Conservation (phyloP, 2,888 invertebrate genomes). For the Panopea generosa region DNA sequence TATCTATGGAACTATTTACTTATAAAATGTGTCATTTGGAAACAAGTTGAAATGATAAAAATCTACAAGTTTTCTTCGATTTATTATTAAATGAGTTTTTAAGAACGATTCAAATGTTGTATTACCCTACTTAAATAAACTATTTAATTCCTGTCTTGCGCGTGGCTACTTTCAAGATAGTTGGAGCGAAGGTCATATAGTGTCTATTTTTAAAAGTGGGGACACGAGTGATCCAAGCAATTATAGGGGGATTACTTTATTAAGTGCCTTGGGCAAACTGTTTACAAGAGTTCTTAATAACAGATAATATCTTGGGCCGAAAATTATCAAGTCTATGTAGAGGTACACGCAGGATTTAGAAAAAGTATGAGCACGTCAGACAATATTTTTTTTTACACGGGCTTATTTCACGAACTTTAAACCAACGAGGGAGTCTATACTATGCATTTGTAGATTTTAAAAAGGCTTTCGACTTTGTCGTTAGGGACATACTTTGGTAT, state of each 20-base stretch:
- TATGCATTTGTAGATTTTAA: slow-evolving; percentile 31
- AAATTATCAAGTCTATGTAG: slow-evolving; percentile 8
- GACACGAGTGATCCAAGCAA: slow-evolving; percentile 17
- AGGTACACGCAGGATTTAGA: slow-evolving; percentile 27
- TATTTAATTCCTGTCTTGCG: too few relatives aligned
- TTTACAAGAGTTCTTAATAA: slow-evolving; percentile 33
- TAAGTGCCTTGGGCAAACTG: slow-evolving; percentile 20
- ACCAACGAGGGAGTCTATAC: slow-evolving; percentile 13
- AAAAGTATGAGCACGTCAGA: slow-evolving; percentile 29
- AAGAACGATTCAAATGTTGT: too few relatives aligned
- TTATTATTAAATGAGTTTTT: too few relatives aligned
- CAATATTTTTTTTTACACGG: slow-evolving; percentile 31
- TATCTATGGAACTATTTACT: too few relatives aligned
- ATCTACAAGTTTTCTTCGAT: too few relatives aligned
- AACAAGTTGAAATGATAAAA: too few relatives aligned
- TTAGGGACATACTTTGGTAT: slow-evolving; percentile 27
- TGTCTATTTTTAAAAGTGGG: slow-evolving; percentile 25
- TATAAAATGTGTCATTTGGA: too few relatives aligned
- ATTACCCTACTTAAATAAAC: too few relatives aligned
- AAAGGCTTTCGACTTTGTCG: slow-evolving; percentile 40
- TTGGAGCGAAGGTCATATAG: slow-evolving; percentile 12
- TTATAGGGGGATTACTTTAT: slow-evolving; percentile 15
- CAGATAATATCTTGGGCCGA: slow-evolving; percentile 5
- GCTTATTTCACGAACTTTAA: slow-evolving; percentile 16
- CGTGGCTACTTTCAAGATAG: background rate